A percentile compares a stretch with the other conserved stretches of the same genome.
phyloP scores from a whole-genome alignment of 2,888 invertebrate genomes.

The Spilarctia lutea region DNA sequence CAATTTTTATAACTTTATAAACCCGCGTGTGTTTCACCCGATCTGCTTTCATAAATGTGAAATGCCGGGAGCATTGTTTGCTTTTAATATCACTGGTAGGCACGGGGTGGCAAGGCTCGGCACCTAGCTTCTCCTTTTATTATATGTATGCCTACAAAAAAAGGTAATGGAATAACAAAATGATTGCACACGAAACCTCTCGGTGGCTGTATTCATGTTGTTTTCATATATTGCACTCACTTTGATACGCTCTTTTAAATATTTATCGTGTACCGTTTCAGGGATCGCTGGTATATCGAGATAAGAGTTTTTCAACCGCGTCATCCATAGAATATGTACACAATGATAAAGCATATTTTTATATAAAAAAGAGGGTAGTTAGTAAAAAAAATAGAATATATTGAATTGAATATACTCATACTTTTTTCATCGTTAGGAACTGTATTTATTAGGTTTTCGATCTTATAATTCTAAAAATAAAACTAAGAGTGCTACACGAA shows the following conservation, averaged over 20 bases:
- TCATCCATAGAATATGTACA: constrained; percentile 14
- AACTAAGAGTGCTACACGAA: not conserved
- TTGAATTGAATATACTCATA: not conserved
- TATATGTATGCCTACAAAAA: constrained; percentile 54
- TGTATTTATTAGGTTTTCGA: not conserved
- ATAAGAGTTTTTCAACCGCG: constrained; percentile 35
- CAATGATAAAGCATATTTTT: not conserved
- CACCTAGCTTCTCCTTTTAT: constrained; percentile 53
- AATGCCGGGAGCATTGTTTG: constrained; percentile 59
- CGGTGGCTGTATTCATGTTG: constrained; percentile 35
- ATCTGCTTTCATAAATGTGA: constrained; percentile 52
- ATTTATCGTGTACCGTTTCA: constrained; percentile 46
- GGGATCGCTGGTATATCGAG: constrained; percentile 33
- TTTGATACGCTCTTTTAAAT: constrained; percentile 57
- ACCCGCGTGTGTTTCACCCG: constrained; percentile 40
- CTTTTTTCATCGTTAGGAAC: not conserved
- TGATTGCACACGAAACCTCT: constrained; percentile 39
- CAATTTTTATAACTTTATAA: constrained; percentile 46
- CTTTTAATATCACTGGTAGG: constrained; percentile 60
- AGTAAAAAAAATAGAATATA: not conserved
- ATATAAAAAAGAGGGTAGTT: not conserved
- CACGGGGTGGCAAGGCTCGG: constrained; percentile 41
- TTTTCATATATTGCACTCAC: constrained; percentile 66
- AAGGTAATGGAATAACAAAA: constrained; percentile 63
- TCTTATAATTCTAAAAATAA: not conserved